These are phyloP conservation scores for Miichthys miiuy DNA, from an alignment of 2,797 vertebrate species.

Conservation along the genomic window DNA sequence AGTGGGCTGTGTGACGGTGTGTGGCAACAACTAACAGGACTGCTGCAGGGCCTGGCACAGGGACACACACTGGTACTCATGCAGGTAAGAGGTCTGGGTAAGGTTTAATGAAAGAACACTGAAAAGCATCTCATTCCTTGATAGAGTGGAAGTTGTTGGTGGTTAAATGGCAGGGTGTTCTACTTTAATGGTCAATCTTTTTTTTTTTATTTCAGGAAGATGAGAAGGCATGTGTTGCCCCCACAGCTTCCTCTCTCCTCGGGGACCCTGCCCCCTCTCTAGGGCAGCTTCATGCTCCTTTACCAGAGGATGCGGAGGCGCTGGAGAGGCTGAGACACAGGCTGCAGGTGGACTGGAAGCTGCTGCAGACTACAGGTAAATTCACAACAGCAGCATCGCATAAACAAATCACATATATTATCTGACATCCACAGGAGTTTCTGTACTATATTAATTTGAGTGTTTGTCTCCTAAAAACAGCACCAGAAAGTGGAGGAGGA, in stretches of 20 bases:
- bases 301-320: conserved; percentile 59
- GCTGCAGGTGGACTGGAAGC: conserved; percentile 79
- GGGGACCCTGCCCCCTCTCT: conserved; percentile 75
- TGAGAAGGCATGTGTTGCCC: conserved; percentile 51
- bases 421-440: background rate
- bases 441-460: background rate
- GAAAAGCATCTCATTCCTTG: background rate
- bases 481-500: conserved; percentile 48
- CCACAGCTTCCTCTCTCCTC: conserved; percentile 76
- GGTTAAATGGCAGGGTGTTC: background rate
- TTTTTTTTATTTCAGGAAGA: conserved; percentile 60
- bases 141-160: background rate
- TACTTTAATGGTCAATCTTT: background rate
- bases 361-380: conserved; percentile 78
- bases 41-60: conserved; percentile 82
- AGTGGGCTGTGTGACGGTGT: conserved; percentile 41
- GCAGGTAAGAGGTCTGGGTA: conserved; percentile 69
- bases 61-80: conserved; percentile 80
- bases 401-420: background rate
- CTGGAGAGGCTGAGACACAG: conserved; percentile 75
- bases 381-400: background rate
- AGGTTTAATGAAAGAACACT: background rate
- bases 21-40: conserved; percentile 81
- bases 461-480: conserved; percentile 54
- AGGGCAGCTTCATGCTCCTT: conserved; percentile 56